A percentile compares a stretch with the other conserved stretches of the same genome.
Evolutionary conservation across 2,888 invertebrate genomes (phyloP).

Genomic region (Meteorus colon): DNA sequence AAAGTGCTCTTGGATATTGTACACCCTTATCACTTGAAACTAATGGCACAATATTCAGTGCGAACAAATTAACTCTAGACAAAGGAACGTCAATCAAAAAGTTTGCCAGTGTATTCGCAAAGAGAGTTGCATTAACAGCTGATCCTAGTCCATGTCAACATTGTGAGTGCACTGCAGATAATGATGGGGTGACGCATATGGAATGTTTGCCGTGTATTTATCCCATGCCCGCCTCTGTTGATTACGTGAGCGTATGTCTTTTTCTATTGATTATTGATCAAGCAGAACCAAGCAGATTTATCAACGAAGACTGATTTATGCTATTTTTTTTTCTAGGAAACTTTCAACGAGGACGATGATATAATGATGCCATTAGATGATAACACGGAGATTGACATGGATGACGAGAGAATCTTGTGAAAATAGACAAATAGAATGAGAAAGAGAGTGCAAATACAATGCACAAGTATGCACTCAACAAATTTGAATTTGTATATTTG

Average conservation of each 20-base stretch:
- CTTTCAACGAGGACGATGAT: slow-evolving; percentile 64
- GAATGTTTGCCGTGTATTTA: slow-evolving; percentile 79
- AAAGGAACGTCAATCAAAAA: slow-evolving; percentile 78
- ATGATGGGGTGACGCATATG: slow-evolving; percentile 80
- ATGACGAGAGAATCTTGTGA: slow-evolving; percentile 54
- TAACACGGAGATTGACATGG: slow-evolving; percentile 62
- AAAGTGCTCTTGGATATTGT: slow-evolving; percentile 85
- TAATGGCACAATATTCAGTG: slow-evolving; percentile 84
- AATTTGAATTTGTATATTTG: slow-evolving; percentile 36
- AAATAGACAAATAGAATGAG: background rate
- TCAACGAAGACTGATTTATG: slow-evolving; percentile 4
- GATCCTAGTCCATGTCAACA: slow-evolving; percentile 77
- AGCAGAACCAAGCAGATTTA: background rate
- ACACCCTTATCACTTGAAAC: slow-evolving; percentile 88
- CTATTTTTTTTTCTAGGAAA: slow-evolving; percentile 60
- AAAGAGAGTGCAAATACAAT: slow-evolving; percentile 2
- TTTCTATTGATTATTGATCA: slow-evolving; percentile 21
- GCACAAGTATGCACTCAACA: background rate
- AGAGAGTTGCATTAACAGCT: slow-evolving; percentile 80
- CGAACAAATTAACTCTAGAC: slow-evolving; percentile 76
- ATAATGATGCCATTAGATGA: slow-evolving; percentile 57
- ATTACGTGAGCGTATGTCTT: slow-evolving; percentile 73
- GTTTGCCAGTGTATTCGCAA: slow-evolving; percentile 80
- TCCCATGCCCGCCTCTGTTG: slow-evolving; percentile 73
- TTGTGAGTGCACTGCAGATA: slow-evolving; percentile 82